These are phyloP conservation scores for Camelus bactrianus DNA, from an alignment of 2,113 vertebrate species.

Conservation along the genomic window DNA sequence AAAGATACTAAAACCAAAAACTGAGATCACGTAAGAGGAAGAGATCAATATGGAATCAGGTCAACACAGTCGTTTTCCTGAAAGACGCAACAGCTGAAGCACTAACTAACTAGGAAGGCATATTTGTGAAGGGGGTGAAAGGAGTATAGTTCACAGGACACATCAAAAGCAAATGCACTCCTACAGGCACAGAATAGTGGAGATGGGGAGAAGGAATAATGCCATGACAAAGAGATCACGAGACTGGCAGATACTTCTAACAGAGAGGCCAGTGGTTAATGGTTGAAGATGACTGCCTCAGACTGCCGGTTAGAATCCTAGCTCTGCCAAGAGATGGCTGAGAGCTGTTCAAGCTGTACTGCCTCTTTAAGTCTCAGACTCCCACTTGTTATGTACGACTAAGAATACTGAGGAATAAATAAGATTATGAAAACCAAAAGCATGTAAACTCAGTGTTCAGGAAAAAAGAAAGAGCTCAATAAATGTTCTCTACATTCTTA, in stretches of 20 bases:
- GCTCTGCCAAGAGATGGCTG: not conserved
- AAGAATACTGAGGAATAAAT: not conserved
- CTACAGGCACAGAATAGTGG: not conserved
- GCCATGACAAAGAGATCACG: not conserved
- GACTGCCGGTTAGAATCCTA: not conserved
- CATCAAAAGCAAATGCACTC: not conserved
- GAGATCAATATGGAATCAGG: not conserved
- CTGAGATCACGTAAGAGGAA: not conserved
- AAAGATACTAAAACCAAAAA: not conserved
- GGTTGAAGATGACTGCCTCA: not conserved
- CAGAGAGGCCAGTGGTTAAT: not conserved
- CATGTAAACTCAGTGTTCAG: not conserved
- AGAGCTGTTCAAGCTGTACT: not conserved
- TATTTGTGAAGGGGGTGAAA: not conserved
- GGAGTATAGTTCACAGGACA: not conserved
- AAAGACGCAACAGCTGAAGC: not conserved
- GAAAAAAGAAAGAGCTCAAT: not conserved
- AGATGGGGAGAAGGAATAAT: not conserved
- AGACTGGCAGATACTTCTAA: not conserved
- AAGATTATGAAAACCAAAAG: conserved; percentile 17
- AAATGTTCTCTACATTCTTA: conserved; percentile 1
- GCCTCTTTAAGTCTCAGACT: not conserved
- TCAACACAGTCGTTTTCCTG: not conserved
- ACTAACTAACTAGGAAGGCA: not conserved
- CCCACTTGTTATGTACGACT: not conserved